Evolutionary conservation across 2,888 invertebrate genomes (phyloP), one percentile per base, ranked within the genome.

Genomic region (Sinohyriopsis cumingii): DNA sequence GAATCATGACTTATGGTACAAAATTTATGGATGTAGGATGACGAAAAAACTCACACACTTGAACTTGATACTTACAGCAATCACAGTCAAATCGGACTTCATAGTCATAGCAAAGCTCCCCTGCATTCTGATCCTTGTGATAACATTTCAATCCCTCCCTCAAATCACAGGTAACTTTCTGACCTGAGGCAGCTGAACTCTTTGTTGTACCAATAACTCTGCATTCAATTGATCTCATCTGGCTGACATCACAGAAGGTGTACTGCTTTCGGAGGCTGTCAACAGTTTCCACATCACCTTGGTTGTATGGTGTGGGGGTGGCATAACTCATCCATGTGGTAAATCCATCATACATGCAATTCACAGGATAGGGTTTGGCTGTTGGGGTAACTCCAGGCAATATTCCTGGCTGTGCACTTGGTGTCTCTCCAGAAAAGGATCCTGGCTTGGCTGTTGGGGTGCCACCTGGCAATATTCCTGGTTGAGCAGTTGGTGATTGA

Each of bases 81-180:
- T 92, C 89, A 73, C 89, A 89, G 55, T 80, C 82, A 71, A 85
- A 86, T 64, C 87, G 70, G 28, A 89, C 84, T 85, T 89, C 87
- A 71, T 87, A 89, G 72, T 89, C 87, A 57, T 80, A 68, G 71
- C 89, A 89, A 59, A 77, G 60, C 56, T 77, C 72, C 0, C 76
- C 78, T 33, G 65, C 67, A 3, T 69, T 63, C 66, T 84, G 82
- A 45, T 82, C 77, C 25, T 63, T 74, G 65, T 83, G 78, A 67
- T 76, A 72, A 75, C 86, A 86, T 15, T 69, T 77, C 55, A 86
- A 76, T 53, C 86, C 86, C 24, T 81, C 73, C 33, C 71, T 68
- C 59, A 82, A 59, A 79, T 93, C 94, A 87, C 96, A 96, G 80
- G 94, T 93, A 0, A 94, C 94, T 84, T 94, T 93, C 67, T 95